These are phyloP conservation scores for Pelobates fuscus DNA, from an alignment of 2,113 vertebrate genomes.

Conservation along the genomic window DNA sequence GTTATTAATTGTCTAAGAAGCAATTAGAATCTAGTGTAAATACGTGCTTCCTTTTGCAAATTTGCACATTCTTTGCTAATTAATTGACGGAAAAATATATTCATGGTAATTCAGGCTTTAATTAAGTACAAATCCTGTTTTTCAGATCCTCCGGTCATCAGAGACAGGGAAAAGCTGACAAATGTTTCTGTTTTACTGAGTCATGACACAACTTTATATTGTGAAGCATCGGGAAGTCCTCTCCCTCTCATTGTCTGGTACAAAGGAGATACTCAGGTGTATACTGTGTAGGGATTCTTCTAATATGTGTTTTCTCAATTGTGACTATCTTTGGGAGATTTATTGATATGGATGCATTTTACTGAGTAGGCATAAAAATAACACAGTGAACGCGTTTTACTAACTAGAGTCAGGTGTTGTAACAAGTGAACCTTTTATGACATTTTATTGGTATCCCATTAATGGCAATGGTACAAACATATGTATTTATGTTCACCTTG, in stretches of 20 bases:
- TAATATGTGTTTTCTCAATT: too few species aligned
- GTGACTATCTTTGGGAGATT: too few species aligned
- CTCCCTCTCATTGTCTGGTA: slow-evolving; percentile 87
- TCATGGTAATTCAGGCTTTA: background rate
- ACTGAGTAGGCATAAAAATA: too few species aligned
- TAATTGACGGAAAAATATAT: background rate
- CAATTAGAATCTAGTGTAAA: slow-evolving; percentile 20
- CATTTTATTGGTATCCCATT: too few species aligned
- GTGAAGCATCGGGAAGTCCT: slow-evolving; percentile 87
- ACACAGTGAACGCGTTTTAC: too few species aligned
- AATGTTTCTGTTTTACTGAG: slow-evolving; percentile 82
- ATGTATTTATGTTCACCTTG: too few species aligned
- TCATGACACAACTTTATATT: slow-evolving; percentile 79
- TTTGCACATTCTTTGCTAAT: slow-evolving; percentile 25
- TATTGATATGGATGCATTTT: too few species aligned
- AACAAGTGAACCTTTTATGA: too few species aligned
- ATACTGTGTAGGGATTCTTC: slow-evolving; percentile 48
- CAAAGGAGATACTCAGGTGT: slow-evolving; percentile 82
- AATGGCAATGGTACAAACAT: too few species aligned
- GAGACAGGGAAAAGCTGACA: slow-evolving; percentile 70
- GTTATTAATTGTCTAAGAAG: slow-evolving; percentile 23
- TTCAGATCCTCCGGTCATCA: slow-evolving; percentile 87
- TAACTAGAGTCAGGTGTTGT: too few species aligned
- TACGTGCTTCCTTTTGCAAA: slow-evolving; percentile 28
- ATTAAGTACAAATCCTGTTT: slow-evolving; percentile 43